phyloP scores from a whole-genome alignment of 1,140 invertebrate species.

The Zaprionus ornatus region DNA sequence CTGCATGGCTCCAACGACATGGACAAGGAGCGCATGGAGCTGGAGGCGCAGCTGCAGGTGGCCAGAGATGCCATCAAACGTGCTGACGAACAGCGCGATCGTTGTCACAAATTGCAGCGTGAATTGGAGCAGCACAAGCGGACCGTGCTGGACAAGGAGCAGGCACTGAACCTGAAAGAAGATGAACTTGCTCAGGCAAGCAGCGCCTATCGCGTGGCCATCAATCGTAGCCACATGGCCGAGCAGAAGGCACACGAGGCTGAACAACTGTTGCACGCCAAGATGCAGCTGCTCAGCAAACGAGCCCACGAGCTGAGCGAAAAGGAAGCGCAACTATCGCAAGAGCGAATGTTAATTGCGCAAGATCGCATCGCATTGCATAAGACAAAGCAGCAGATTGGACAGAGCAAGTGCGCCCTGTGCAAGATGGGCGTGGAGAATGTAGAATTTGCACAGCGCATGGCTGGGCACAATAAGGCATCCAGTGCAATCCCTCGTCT shows the following conservation, averaged over 20 bases:
- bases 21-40: slow-evolving; percentile 82
- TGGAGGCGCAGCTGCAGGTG: slow-evolving; percentile 85
- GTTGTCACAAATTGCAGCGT: slow-evolving; percentile 79
- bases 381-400: slow-evolving; percentile 61
- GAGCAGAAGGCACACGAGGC: slow-evolving; percentile 74
- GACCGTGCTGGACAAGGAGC: slow-evolving; percentile 80
- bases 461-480: slow-evolving; percentile 13
- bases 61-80: slow-evolving; percentile 84
- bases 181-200: slow-evolving; percentile 73
- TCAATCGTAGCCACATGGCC: slow-evolving; percentile 69
- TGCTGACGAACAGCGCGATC: slow-evolving; percentile 84
- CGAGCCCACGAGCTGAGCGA: slow-evolving; percentile 66
- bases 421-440: slow-evolving; percentile 74
- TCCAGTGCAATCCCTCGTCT: slow-evolving; percentile 1
- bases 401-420: slow-evolving; percentile 66
- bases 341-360: slow-evolving; percentile 71
- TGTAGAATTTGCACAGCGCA: slow-evolving; percentile 41
- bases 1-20: slow-evolving; percentile 67
- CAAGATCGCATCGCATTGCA: slow-evolving; percentile 75
- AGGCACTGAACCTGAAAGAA: slow-evolving; percentile 76
- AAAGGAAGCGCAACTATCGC: slow-evolving; percentile 73
- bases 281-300: slow-evolving; percentile 66
- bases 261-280: slow-evolving; percentile 74
- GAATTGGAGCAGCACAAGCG: slow-evolving; percentile 84
- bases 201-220: slow-evolving; percentile 63